These are phyloP conservation scores for Tinamus guttatus DNA, from an alignment of 2,113 vertebrate species.

Conservation along the genomic window DNA sequence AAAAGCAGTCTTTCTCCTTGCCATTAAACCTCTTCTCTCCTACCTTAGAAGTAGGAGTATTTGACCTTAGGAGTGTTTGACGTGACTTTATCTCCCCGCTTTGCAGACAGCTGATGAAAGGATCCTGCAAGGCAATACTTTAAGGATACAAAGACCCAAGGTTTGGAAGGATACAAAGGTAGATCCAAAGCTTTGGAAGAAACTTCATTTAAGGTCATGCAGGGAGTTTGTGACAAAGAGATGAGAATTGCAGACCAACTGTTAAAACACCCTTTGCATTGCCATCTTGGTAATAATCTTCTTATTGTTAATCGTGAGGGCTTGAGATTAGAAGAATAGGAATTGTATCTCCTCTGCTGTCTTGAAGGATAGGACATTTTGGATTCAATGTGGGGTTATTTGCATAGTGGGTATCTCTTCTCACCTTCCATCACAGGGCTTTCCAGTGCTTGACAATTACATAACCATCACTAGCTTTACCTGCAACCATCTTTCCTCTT, in stretches of 20 bases:
- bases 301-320: not conserved
- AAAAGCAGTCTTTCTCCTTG: not conserved
- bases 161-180: no score
- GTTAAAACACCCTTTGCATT: not conserved
- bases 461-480: fast-evolving
- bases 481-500: not conserved
- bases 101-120: not conserved
- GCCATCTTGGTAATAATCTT: not conserved
- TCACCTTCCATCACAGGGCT: not conserved
- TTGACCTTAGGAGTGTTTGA: not conserved
- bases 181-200: not conserved
- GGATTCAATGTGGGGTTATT: not conserved
- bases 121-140: not conserved
- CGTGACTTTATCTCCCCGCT: not conserved
- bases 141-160: not conserved
- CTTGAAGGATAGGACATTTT: not conserved
- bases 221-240: not conserved
- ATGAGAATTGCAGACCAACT: not conserved
- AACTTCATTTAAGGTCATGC: not conserved
- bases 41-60: not conserved
- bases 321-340: not conserved
- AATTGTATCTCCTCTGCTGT: not conserved
- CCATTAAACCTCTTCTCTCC: not conserved
- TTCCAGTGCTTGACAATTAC: not conserved
- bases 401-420: not conserved